phyloP scores from a whole-genome alignment of 2,113 vertebrate species.

The Sterrhoptilus dennistouni region DNA sequence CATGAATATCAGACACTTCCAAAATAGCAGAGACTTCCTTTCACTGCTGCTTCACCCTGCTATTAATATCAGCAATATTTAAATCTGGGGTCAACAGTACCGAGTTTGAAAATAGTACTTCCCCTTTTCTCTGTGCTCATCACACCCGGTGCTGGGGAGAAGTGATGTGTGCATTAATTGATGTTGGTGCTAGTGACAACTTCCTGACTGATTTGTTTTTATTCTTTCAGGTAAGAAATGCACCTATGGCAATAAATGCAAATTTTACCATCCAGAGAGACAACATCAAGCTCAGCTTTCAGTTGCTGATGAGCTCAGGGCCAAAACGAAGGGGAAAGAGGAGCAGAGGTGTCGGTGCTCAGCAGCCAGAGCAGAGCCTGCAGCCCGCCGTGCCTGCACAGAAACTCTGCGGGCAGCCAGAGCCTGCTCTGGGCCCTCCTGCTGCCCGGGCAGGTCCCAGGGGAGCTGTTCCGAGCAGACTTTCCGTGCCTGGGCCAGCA shows the following conservation, averaged over 20 bases:
- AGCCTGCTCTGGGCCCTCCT: background rate
- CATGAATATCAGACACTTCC: background rate
- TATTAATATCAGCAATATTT: background rate
- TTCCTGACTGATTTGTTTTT: background rate
- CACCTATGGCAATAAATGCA: conserved; percentile 91
- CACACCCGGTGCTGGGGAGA: background rate
- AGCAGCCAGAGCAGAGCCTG: background rate
- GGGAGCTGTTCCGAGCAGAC: background rate
- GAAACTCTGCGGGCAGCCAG: background rate
- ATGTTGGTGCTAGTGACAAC: rapidly evolving
- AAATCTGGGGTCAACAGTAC: background rate
- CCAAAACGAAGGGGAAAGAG: conserved; percentile 66
- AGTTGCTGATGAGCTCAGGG: conserved; percentile 87
- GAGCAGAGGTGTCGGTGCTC: background rate
- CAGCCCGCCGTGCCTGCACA: rapidly evolving
- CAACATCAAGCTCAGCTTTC: conserved; percentile 78
- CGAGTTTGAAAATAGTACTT: background rate
- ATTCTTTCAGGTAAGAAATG: conserved; percentile 85
- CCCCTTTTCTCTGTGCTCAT: background rate
- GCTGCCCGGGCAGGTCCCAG: background rate
- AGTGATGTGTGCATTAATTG: rapidly evolving
- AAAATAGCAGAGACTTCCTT: background rate
- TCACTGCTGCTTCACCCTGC: background rate
- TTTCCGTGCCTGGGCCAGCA: background rate
- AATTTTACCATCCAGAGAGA: conserved; percentile 88